Conservation (phyloP, 92 coral and sea anemone genomes). For the Siderastrea radians region DNA sequence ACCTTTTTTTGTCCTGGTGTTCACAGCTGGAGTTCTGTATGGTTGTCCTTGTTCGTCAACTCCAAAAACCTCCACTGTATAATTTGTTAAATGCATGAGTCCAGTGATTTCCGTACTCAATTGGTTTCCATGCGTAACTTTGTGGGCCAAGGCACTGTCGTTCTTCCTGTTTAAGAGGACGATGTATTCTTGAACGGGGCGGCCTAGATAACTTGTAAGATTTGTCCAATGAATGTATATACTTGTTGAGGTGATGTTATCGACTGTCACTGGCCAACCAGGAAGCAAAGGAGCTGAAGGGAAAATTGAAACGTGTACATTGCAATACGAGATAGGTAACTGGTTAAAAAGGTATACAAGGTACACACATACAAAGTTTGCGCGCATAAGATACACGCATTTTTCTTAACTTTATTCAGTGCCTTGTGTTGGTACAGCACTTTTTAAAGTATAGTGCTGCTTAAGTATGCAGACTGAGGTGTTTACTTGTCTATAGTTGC, state of each 20-base stretch:
- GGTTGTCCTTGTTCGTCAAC: neutral
- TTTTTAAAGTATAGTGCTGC: too few species aligned
- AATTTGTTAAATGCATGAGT: neutral
- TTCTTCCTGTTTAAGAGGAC: neutral
- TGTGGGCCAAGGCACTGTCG: neutral
- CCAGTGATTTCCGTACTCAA: neutral
- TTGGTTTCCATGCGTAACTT: too few species aligned
- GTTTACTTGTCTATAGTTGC: too few species aligned
- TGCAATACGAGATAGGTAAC: neutral
- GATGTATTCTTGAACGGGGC: neutral
- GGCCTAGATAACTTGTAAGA: neutral
- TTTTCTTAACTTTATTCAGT: too few species aligned
- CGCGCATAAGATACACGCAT: too few species aligned
- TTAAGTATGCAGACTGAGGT: too few species aligned
- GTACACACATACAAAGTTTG: neutral
- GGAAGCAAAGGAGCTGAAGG: neutral
- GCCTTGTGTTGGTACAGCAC: too few species aligned
- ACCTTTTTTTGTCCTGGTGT: neutral
- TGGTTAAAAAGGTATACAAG: neutral
- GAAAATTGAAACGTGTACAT: too few species aligned
- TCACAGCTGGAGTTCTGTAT: neutral
- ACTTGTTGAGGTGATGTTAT: neutral
- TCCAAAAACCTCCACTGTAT: constrained; percentile 8
- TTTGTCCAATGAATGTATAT: neutral
- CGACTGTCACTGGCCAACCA: neutral